phyloP scores from a whole-genome alignment of 2,113 vertebrate species.

The Phalacrocorax aristotelis region DNA sequence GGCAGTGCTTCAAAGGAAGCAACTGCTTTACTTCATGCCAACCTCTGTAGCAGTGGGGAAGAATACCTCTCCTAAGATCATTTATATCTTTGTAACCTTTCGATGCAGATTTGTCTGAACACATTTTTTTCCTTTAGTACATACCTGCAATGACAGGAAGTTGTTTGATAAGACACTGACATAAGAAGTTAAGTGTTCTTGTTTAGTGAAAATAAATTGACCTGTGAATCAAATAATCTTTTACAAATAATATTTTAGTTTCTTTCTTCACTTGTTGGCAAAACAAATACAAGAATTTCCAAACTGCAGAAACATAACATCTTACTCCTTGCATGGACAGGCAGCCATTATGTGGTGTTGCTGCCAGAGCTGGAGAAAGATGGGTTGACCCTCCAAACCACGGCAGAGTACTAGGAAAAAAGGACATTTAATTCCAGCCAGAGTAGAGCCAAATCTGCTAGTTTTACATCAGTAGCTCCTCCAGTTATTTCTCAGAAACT shows the following conservation, averaged over 20 bases:
- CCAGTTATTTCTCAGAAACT: background rate
- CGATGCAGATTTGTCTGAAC: constrained; percentile 54
- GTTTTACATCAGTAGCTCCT: background rate
- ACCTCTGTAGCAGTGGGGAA: constrained; percentile 54
- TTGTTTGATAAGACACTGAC: constrained; percentile 5
- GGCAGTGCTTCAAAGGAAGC: constrained; percentile 61
- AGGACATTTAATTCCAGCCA: background rate
- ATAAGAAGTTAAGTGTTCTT: background rate
- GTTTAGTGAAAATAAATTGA: constrained; percentile 29
- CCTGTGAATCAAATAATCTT: constrained; percentile 2
- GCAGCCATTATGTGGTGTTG: fast-evolving
- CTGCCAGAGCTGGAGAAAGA: background rate
- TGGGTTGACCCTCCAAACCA: background rate
- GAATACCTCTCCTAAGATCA: constrained; percentile 56
- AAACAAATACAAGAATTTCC: constrained; percentile 36
- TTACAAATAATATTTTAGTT: constrained; percentile 6
- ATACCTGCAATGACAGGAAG: constrained; percentile 47
- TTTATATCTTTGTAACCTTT: constrained; percentile 64
- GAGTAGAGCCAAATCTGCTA: background rate
- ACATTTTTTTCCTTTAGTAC: constrained; percentile 45
- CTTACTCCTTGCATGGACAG: background rate
- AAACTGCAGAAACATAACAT: background rate
- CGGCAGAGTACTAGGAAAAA: background rate
- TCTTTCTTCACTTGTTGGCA: constrained; percentile 26
- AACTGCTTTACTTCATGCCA: constrained; percentile 59